These are phyloP conservation scores for Ptyas mucosa DNA, from an alignment of 2,113 vertebrate species.

Conservation along the genomic window DNA sequence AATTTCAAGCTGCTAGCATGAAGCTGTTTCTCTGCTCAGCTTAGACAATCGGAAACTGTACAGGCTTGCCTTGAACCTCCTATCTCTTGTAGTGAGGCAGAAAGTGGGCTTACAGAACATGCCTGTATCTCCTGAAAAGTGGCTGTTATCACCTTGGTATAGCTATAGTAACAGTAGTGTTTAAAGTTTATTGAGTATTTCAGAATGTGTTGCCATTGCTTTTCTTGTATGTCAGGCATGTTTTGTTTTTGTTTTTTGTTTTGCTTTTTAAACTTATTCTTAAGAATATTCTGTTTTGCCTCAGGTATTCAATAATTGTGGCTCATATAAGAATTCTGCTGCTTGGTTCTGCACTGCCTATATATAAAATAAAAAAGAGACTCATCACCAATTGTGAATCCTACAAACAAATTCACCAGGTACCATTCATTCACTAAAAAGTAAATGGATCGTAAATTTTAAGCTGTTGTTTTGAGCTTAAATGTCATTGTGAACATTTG, in stretches of 20 bases:
- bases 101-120: neutral
- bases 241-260: neutral
- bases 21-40: neutral
- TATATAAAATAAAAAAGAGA: neutral
- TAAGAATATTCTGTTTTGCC: neutral
- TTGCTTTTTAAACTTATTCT: neutral
- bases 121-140: neutral
- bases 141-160: neutral
- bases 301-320: neutral
- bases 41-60: neutral
- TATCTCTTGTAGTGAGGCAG: neutral
- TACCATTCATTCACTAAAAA: neutral
- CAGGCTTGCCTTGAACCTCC: neutral
- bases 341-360: neutral
- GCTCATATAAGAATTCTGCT: neutral
- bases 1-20: neutral
- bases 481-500: neutral
- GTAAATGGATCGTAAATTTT: neutral
- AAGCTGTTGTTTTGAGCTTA: neutral
- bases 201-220: neutral
- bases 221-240: neutral
- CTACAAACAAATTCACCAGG: neutral
- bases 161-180: neutral
- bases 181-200: neutral
- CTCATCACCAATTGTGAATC: neutral